Evolutionary conservation across 2,888 invertebrate species (phyloP).

Genomic region (Volucella inanis): DNA sequence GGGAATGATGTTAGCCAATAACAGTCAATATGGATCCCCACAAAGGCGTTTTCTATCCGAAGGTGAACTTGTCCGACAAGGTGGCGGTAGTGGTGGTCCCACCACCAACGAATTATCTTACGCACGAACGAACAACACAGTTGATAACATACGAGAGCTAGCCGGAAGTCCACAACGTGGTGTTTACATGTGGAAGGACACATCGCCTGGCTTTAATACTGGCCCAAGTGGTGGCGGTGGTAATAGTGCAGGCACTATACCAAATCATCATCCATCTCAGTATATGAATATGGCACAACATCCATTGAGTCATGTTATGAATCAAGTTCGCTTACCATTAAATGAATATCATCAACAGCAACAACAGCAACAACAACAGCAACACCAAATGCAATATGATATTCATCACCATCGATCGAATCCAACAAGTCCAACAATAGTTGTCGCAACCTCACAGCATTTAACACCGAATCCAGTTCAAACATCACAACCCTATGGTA

Average conservation of each 20-base stretch:
- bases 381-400: constrained; percentile 82
- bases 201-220: constrained; percentile 86
- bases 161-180: constrained; percentile 94
- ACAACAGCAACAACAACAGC: constrained; percentile 82
- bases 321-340: constrained; percentile 77
- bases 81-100: constrained; percentile 77
- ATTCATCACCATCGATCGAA: constrained; percentile 87
- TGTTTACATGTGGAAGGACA: constrained; percentile 91
- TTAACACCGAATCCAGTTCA: constrained; percentile 77
- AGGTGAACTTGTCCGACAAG: constrained; percentile 90
- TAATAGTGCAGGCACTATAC: constrained; percentile 82
- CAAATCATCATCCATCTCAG: constrained; percentile 80
- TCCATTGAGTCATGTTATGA: constrained; percentile 80
- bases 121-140: constrained; percentile 89
- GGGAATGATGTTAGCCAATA: constrained; percentile 71
- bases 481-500: constrained; percentile 79
- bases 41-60: constrained; percentile 92
- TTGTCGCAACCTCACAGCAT: constrained; percentile 81
- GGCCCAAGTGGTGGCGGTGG: constrained; percentile 75
- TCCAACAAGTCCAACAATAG: constrained; percentile 88
- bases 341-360: constrained; percentile 79
- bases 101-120: constrained; percentile 85
- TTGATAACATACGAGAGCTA: constrained; percentile 93
- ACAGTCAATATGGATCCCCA: constrained; percentile 85
- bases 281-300: constrained; percentile 79